These are phyloP conservation scores for Allobates femoralis DNA, from an alignment of 2,797 vertebrate species.

Conservation along the genomic window DNA sequence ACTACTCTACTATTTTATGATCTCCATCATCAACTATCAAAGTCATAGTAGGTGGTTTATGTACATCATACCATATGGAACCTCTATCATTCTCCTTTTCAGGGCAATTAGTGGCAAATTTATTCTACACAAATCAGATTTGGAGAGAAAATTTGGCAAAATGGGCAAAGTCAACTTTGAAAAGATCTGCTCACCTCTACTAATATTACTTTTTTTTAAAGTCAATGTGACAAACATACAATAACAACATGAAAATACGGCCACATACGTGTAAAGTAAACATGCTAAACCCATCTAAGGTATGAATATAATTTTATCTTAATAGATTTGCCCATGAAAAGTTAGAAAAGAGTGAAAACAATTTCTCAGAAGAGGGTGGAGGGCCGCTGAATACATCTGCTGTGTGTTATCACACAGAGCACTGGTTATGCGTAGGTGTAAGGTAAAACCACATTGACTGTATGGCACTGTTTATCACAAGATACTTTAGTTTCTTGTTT, in stretches of 20 bases:
- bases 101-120: no score
- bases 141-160: no score
- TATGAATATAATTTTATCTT: neutral
- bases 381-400: conserved; percentile 34
- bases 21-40: no score
- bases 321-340: conserved; percentile 10
- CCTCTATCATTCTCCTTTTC: no score
- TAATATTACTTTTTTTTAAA: neutral
- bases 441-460: conserved; percentile 69
- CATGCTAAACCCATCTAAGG: neutral
- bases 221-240: neutral
- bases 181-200: no score
- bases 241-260: neutral
- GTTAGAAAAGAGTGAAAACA: conserved; percentile 30
- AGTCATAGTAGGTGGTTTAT: no score
- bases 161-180: no score
- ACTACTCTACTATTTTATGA: no score
- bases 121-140: no score
- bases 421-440: conserved; percentile 67
- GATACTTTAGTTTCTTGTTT: conserved; percentile 3
- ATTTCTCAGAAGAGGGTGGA: conserved; percentile 62
- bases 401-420: conserved; percentile 66
- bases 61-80: no score
- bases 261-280: neutral
- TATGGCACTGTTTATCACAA: conserved; percentile 30